phyloP scores from a whole-genome alignment of 2,888 invertebrate genomes.

The Drepanosiphum platanoidis region DNA sequence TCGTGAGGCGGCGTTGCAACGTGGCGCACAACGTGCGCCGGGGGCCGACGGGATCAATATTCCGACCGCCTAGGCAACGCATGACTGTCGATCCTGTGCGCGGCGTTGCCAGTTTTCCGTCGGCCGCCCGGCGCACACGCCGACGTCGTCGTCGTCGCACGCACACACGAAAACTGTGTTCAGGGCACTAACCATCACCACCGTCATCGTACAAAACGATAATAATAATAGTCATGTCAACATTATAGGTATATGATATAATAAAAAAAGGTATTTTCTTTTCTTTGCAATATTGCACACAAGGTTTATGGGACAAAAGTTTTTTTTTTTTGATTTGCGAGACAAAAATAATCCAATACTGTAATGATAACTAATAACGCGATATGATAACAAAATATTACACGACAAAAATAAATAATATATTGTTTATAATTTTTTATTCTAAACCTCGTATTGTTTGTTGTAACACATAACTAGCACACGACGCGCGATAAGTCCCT shows the following conservation, averaged over 20 bases:
- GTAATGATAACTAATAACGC: too few relatives aligned
- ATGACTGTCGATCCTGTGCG: slow-evolving; percentile 60
- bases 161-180: slow-evolving; percentile 20
- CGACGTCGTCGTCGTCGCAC: neutral
- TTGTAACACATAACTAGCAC: neutral
- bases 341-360: too few relatives aligned
- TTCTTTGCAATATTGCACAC: slow-evolving; percentile 8
- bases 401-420: too few relatives aligned
- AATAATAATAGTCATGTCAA: too few relatives aligned
- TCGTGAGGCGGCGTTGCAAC: slow-evolving; percentile 62
- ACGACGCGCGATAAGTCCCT: neutral
- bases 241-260: too few relatives aligned
- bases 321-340: too few relatives aligned
- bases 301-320: too few relatives aligned
- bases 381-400: too few relatives aligned
- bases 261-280: neutral
- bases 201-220: neutral
- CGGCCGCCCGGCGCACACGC: slow-evolving; percentile 42
- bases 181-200: neutral
- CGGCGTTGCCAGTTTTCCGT: slow-evolving; percentile 52
- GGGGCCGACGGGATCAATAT: slow-evolving; percentile 62
- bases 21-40: slow-evolving; percentile 52
- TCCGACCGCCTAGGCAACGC: slow-evolving; percentile 62
- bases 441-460: neutral
- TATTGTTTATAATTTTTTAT: neutral